Percentiles rank a stretch among this genome's conserved stretches.
These are phyloP conservation scores for Coturnix japonica DNA, from an alignment of 2,113 vertebrate species.

Conservation along the genomic window DNA sequence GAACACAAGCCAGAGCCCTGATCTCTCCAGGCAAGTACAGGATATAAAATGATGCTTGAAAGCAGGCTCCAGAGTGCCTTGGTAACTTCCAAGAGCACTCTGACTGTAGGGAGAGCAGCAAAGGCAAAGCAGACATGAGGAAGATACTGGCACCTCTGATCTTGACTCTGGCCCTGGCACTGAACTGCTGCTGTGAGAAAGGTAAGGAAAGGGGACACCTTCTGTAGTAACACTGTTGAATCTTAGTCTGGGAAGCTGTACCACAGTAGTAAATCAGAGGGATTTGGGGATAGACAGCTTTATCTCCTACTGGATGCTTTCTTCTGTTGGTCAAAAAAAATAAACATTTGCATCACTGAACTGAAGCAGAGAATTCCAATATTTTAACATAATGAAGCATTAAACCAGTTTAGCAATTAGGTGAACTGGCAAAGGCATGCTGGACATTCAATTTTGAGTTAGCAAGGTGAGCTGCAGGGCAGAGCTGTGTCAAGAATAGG, in stretches of 20 bases:
- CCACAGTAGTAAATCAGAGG: not conserved
- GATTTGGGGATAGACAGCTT: not conserved
- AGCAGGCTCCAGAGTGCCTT: conserved; percentile 17
- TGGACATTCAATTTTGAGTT: not conserved
- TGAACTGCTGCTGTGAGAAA: conserved; percentile 37
- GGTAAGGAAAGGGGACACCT: conserved; percentile 64
- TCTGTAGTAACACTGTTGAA: not conserved
- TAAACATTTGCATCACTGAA: not conserved
- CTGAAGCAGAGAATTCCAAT: not conserved
- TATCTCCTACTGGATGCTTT: not conserved
- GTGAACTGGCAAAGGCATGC: not conserved
- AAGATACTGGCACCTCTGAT: conserved; percentile 29
- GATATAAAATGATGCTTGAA: conserved; percentile 55
- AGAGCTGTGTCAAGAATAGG: not conserved
- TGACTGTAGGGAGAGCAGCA: not conserved
- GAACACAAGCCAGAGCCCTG: conserved; percentile 14
- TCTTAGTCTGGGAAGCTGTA: not conserved
- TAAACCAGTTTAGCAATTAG: not conserved
- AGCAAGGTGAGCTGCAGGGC: not conserved
- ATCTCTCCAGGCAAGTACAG: conserved; percentile 3
- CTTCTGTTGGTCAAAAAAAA: not conserved
- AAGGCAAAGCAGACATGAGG: conserved; percentile 54
- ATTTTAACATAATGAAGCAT: not conserved
- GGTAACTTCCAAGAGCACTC: conserved; percentile 25
- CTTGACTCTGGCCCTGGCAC: conserved; percentile 24